Evolutionary conservation across 2,797 vertebrate species (phyloP).

Genomic region (Ispidina lecontei): DNA sequence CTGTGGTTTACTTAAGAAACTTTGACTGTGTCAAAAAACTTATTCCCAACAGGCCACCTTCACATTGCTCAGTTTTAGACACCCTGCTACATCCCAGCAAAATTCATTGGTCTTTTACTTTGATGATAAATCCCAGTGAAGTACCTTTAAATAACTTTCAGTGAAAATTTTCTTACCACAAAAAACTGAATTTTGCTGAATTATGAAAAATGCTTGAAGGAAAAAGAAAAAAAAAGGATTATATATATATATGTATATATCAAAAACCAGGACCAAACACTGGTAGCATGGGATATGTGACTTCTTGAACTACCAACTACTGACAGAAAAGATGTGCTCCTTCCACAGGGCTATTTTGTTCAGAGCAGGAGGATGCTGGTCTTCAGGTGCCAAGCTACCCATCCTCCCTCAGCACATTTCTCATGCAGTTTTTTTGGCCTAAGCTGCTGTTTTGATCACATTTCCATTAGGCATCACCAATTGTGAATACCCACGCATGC

Average conservation of each 20-base stretch:
- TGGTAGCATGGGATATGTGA: background rate
- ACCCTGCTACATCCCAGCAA: background rate
- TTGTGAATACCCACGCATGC: background rate
- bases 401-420: background rate
- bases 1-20: background rate
- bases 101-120: background rate
- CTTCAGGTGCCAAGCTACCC: background rate
- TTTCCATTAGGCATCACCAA: constrained; percentile 16
- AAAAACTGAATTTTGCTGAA: background rate
- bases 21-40: background rate
- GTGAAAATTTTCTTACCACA: background rate
- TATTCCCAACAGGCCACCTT: background rate
- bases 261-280: background rate
- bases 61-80: background rate
- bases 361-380: background rate
- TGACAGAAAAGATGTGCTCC: background rate
- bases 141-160: background rate
- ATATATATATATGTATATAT: background rate
- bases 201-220: background rate
- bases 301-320: background rate
- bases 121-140: background rate
- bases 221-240: background rate
- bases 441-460: constrained; percentile 8
- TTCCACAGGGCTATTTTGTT: background rate
- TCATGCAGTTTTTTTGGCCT: background rate